Evolutionary conservation across 1,140 invertebrate species (phyloP).

Genomic region (Nymphalis io): DNA sequence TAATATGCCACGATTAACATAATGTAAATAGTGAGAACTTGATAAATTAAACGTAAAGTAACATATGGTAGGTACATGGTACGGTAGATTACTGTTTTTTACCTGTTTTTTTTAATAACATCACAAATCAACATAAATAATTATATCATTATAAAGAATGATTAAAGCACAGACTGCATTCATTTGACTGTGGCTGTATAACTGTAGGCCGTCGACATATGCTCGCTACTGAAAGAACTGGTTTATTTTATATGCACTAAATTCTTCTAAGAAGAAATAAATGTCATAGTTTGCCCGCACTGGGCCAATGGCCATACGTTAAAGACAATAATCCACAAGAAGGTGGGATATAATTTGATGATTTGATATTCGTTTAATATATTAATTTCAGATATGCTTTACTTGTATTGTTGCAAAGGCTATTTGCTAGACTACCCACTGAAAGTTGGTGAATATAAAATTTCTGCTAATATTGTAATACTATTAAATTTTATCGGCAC

Average conservation of each 20-base stretch:
- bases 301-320: conserved; percentile 19
- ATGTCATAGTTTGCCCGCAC: conserved; percentile 27
- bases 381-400: background rate
- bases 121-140: conserved; percentile 35
- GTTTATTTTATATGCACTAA: conserved; percentile 35
- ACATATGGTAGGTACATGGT: background rate
- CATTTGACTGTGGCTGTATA: conserved; percentile 9
- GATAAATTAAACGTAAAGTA: background rate
- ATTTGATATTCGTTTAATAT: conserved; percentile 1
- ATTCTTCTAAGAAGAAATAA: conserved; percentile 27
- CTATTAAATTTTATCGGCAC: no score
- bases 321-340: conserved; percentile 14
- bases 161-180: conserved; percentile 29
- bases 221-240: conserved; percentile 27
- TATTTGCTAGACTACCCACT: no score
- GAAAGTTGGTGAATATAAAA: no score
- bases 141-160: conserved; percentile 33
- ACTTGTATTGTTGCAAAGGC: no score
- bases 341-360: conserved; percentile 2
- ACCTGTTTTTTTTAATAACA: conserved; percentile 24
- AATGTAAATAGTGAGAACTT: conserved; percentile 2
- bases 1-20: background rate
- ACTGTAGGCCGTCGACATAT: conserved; percentile 34
- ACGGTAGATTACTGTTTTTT: conserved; percentile 4
- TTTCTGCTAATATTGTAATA: no score